Conservation (phyloP, 1,140 invertebrate genomes). For the Bombus consobrinus region DNA sequence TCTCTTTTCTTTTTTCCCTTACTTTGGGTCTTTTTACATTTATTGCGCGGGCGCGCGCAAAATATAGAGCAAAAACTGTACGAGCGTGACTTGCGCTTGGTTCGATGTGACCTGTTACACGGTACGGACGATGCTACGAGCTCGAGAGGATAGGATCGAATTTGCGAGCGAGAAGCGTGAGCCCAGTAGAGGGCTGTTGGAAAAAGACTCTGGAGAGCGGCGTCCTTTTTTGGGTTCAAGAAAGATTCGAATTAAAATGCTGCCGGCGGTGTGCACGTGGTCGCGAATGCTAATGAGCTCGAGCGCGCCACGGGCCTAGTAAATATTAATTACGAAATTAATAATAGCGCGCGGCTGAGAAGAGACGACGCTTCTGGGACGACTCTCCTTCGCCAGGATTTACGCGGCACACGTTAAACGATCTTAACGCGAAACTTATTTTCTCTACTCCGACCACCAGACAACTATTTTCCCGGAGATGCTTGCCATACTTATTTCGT, state of each 20-base stretch:
- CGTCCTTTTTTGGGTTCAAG: slow-evolving; percentile 59
- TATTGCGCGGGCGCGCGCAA: background rate
- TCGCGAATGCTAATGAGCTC: slow-evolving; percentile 70
- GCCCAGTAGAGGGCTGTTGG: background rate
- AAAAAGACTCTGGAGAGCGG: slow-evolving; percentile 25
- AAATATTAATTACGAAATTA: slow-evolving; percentile 70
- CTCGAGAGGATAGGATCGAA: background rate
- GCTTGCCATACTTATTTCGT: background rate
- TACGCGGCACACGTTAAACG: slow-evolving; percentile 40
- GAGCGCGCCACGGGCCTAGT: slow-evolving; percentile 51
- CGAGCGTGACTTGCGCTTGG: too few relatives aligned
- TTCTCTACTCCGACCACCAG: background rate
- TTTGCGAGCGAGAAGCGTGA: background rate
- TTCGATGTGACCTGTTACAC: too few relatives aligned
- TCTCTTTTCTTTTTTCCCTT: background rate
- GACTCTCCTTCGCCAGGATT: slow-evolving; percentile 25
- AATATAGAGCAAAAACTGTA: background rate
- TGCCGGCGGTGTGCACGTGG: slow-evolving; percentile 38
- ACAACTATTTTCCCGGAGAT: background rate
- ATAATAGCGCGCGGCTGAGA: slow-evolving; percentile 40
- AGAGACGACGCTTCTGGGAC: slow-evolving; percentile 41
- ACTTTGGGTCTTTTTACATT: background rate
- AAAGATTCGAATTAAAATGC: slow-evolving; percentile 72
- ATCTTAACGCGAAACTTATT: slow-evolving; percentile 30
- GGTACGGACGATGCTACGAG: too few relatives aligned